Evolutionary conservation across 2,113 vertebrate species (phyloP), one percentile per base, ranked within the genome.

Genomic region (Urocolius indicus): DNA sequence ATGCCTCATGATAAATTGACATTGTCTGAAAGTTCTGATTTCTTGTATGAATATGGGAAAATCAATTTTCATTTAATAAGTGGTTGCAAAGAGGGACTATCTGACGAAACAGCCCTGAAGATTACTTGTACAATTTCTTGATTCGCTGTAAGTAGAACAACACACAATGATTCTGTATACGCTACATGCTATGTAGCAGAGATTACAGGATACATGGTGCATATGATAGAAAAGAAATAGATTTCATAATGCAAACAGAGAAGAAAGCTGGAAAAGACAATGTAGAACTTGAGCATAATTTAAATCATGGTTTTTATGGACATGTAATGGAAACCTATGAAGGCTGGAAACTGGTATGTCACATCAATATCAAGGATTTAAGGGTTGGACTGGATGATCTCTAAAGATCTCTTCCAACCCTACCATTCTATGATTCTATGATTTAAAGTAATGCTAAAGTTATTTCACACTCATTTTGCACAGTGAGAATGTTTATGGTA

Each of bases 1-100:
- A 27, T 78, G 27, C 24, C 72, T 85, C 17, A 15, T 54, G 38
- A 62, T 49, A 62, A 46, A 82, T 34, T 75, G 52, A 38, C 76
- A 58, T 62, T 71, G 36, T 67, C 46, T 92, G 59, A 71, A 91
- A n/a, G n/a, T 89, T 89, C 69, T 87, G 38, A 84, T 89, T 92
- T 81, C 80, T 84, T 87, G 34, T 17, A 59, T 90, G 32, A 82
- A 55, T 84, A 87, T 68, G 48, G 76, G 32, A 78, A 90, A 84
- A 93, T 81, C 46, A 74, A 30, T 91, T 94, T 91, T 84, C 26
- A 78, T 91, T 89, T 87, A 71, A 59, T 71, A 92, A 77, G 30
- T 58, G 15, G 55, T 46, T 84, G 12, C n/a, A 58, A 74, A 86
- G 67, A 74, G 41, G 63, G 18, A 57, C 20, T 69, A 45, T 69